Conservation (phyloP, 2,113 vertebrate species). For the Serinus canaria region DNA sequence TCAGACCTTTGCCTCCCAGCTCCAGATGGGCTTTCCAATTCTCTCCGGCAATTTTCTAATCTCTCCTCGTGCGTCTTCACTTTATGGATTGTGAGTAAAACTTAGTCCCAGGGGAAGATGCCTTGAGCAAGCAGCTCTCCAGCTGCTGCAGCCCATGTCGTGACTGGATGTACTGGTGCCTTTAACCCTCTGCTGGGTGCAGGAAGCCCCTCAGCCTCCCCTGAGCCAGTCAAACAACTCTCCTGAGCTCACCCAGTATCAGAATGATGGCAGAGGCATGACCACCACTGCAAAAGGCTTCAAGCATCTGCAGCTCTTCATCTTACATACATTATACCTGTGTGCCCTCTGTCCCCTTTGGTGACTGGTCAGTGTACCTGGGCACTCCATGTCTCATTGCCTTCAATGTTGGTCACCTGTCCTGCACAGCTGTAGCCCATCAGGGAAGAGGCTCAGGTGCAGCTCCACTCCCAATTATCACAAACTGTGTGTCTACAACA, state of each 20-base stretch:
- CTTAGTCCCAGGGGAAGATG: not conserved
- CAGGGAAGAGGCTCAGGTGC: not conserved
- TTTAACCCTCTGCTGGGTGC: not conserved
- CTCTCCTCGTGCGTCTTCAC: not conserved
- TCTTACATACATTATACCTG: not conserved
- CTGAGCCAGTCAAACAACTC: not conserved
- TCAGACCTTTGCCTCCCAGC: not conserved
- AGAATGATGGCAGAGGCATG: rapidly evolving
- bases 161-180: rapidly evolving
- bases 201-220: not conserved
- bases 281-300: not conserved
- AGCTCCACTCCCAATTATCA: not conserved
- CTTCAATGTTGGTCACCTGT: not conserved
- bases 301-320: not conserved
- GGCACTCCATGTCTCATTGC: not conserved
- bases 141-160: not conserved
- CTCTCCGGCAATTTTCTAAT: not conserved
- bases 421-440: not conserved
- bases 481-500: not conserved
- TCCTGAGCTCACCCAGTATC: not conserved
- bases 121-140: rapidly evolving
- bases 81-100: not conserved
- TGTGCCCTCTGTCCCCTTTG: not conserved
- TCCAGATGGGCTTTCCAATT: not conserved
- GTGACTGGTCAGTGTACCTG: not conserved